Evolutionary conservation across 2,888 invertebrate genomes (phyloP), one percentile per base, ranked within the genome.

Genomic region (Pachliopta kotzebuea): DNA sequence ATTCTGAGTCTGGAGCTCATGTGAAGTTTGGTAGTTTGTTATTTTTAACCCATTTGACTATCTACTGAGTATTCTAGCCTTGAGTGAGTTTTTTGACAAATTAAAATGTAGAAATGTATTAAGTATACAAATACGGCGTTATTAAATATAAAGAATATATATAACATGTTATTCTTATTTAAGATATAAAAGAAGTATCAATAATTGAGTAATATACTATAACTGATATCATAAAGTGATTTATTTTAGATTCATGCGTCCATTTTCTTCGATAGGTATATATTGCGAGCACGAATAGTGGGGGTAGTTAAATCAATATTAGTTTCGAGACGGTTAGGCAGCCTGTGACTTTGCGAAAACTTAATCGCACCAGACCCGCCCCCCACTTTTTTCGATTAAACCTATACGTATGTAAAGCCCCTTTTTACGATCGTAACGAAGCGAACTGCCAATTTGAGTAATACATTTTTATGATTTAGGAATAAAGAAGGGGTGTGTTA

Each of bases 261-360:
- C 26, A 56, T 58, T 64, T 59, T 58, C 55, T 37, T 31, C 50
- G n/a, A n/a, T 9, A 31, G 50, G 29, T 21, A 23, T 56, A 60
- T 55, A 63, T 42, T 56, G 45, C 31, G 26, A 21, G 53, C 53
- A 63, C 57, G 60, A 60, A 60, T 60, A 57, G 62, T 61, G 62
- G 52, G n/a, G 60, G 60, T 42, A 62, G 63, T 65, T 61, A 65
- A 65, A 66, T 66, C 65, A 68, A 68, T 68, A 68, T 68, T 68
- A 63, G 57, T 67, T 59, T 63, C 37, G 61, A 67, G 66, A 63
- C 60, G 55, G 61, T 66, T 66, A 63, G 63, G 61, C 42, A 62
- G 71, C 66, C 60, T 67, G 68, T 71, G 69, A 71, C 70, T 72
- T 71, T 62, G 71, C 71, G 57, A 68, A 71, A 70, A 68, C 65